A percentile compares a stretch with the other conserved stretches of the same genome.
Conservation (phyloP, 2,888 invertebrate genomes). For the Salticus scenicus region DNA sequence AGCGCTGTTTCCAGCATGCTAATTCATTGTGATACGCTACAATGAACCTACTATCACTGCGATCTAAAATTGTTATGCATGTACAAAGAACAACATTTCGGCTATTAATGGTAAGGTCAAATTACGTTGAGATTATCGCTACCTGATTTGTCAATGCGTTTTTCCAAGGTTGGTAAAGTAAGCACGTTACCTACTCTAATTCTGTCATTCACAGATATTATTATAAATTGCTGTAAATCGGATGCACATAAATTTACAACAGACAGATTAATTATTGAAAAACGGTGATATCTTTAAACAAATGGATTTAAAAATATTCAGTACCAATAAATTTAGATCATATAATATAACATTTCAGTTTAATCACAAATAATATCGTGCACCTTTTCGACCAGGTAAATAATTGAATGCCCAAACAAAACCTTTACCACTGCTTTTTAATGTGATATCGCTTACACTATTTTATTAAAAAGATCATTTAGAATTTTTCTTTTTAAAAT, state of each 20-base stretch:
- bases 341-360: too few relatives aligned
- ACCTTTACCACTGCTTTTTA: too few relatives aligned
- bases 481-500: too few relatives aligned
- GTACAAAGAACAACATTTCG: constrained; percentile 47
- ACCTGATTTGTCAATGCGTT: constrained; percentile 18
- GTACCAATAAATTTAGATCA: too few relatives aligned
- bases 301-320: too few relatives aligned
- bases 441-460: too few relatives aligned
- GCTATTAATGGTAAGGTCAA: constrained; percentile 46
- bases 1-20: constrained; percentile 41
- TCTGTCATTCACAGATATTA: constrained; percentile 11
- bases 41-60: constrained; percentile 35
- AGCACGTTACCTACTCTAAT: background rate
- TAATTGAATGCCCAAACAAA: too few relatives aligned
- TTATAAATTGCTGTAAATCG: constrained; percentile 2
- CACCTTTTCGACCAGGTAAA: too few relatives aligned
- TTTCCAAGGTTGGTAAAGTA: background rate
- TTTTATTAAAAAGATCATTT: too few relatives aligned
- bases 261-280: too few relatives aligned
- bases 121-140: constrained; percentile 17
- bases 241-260: background rate
- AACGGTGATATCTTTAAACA: too few relatives aligned
- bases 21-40: constrained; percentile 30
- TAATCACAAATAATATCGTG: too few relatives aligned
- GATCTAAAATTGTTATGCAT: constrained; percentile 33